A percentile compares a stretch with the other conserved stretches of the same genome.
Evolutionary conservation across 2,888 invertebrate genomes (phyloP).

Genomic region (Chymomyza amoena): DNA sequence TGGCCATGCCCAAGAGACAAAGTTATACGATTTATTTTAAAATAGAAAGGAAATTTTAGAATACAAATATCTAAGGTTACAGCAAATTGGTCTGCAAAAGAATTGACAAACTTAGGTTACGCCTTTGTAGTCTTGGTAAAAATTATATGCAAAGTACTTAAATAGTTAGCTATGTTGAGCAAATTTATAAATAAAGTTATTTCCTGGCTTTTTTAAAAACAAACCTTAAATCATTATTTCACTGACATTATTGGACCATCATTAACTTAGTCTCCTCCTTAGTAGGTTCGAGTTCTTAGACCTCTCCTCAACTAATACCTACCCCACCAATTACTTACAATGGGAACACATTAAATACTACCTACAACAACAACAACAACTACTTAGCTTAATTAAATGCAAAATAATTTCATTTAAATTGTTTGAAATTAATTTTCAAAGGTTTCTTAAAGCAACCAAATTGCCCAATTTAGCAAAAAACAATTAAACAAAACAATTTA

Average conservation of each 20-base stretch:
- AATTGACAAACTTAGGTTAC: too few species aligned
- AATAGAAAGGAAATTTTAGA: too few species aligned
- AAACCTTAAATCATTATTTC: too few species aligned
- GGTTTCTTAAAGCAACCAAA: not conserved
- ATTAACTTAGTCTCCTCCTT: not conserved
- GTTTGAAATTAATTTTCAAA: not conserved
- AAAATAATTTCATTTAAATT: not conserved
- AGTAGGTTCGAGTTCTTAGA: not conserved
- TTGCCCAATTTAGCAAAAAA: not conserved
- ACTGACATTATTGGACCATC: not conserved
- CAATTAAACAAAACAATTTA: not conserved
- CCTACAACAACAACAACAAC: conserved; percentile 64
- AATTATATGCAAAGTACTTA: too few species aligned
- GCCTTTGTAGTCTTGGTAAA: too few species aligned
- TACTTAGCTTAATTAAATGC: conserved; percentile 40
- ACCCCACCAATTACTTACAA: conserved; percentile 58
- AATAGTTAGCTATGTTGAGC: too few species aligned
- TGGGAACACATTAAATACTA: conserved; percentile 53
- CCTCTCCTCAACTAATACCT: not conserved
- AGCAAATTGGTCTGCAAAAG: too few species aligned
- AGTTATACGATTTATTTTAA: too few species aligned
- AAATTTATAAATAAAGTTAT: too few species aligned
- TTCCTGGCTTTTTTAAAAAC: too few species aligned
- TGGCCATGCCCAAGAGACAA: too few species aligned
- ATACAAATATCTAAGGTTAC: too few species aligned